These are phyloP conservation scores for Dipus sagitta DNA, from an alignment of 2,797 vertebrate genomes.

Conservation along the genomic window DNA sequence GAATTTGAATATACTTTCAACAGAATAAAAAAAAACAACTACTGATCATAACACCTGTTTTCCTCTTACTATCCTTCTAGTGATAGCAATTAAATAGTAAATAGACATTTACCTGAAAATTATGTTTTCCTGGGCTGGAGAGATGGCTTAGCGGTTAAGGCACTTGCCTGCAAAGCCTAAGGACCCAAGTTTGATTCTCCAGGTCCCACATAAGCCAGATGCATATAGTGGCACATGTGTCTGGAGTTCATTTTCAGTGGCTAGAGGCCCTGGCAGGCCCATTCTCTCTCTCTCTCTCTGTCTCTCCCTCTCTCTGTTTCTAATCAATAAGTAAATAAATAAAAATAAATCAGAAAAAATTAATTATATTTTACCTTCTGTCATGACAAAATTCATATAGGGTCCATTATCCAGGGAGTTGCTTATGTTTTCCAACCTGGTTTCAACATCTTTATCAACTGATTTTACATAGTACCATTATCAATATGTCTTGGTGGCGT, in stretches of 20 bases:
- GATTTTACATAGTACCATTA: neutral
- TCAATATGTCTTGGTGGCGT: neutral
- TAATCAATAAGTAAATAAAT: too few relatives aligned
- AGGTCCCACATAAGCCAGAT: too few relatives aligned
- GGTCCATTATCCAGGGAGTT: neutral
- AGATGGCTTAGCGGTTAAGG: too few relatives aligned
- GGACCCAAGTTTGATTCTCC: too few relatives aligned
- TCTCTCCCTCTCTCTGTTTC: too few relatives aligned
- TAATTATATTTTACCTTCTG: neutral
- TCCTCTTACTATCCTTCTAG: neutral
- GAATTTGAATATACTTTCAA: neutral
- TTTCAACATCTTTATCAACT: slow-evolving; percentile 29
- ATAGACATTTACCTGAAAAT: slow-evolving; percentile 35
- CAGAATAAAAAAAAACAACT: neutral
- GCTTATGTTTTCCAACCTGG: neutral
- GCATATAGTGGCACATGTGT: too few relatives aligned
- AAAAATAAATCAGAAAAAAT: too few relatives aligned
- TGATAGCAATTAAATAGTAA: neutral
- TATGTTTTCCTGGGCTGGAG: too few relatives aligned
- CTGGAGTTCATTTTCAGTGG: too few relatives aligned
- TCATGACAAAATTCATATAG: neutral
- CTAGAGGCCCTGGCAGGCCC: too few relatives aligned
- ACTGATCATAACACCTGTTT: neutral
- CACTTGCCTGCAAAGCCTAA: too few relatives aligned
- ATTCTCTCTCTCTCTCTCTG: too few relatives aligned